Evolutionary conservation across 2,888 invertebrate species (phyloP).

Genomic region (Drosophila quinaria): DNA sequence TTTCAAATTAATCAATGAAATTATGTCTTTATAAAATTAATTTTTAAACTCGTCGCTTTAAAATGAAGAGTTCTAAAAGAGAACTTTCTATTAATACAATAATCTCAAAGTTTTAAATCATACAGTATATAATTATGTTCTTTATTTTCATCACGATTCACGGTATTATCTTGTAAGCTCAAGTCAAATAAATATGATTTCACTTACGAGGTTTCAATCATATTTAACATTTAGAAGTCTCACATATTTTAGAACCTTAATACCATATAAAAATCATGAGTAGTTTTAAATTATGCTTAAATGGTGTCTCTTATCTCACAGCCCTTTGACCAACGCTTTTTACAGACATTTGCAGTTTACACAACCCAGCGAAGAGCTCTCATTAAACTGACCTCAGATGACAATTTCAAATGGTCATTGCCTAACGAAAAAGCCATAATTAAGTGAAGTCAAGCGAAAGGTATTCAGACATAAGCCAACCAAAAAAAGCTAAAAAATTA

Average conservation of each 20-base stretch:
- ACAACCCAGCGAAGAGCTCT: constrained; percentile 33
- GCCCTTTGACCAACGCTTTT: constrained; percentile 14
- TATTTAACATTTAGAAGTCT: too few relatives aligned
- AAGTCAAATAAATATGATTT: neutral
- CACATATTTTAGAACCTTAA: neutral
- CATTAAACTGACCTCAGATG: constrained; percentile 62
- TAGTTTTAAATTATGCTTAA: neutral
- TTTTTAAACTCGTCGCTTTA: neutral
- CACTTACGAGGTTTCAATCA: neutral
- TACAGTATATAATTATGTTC: too few relatives aligned
- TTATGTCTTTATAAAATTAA: neutral
- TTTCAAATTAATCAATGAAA: too few relatives aligned
- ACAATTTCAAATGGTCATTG: constrained; percentile 51
- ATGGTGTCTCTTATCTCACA: neutral
- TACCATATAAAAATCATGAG: neutral
- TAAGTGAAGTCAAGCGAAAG: constrained; percentile 55
- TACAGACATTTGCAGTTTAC: constrained; percentile 14
- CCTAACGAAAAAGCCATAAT: constrained; percentile 50
- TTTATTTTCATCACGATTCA: too few relatives aligned
- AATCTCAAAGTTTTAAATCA: too few relatives aligned
- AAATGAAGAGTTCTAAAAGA: too few relatives aligned
- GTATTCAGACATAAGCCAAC: constrained; percentile 21
- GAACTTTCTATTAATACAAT: too few relatives aligned
- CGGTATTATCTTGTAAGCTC: neutral
- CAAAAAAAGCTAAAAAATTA: constrained; percentile 12